A percentile compares a stretch with the other conserved stretches of the same genome.
These are phyloP conservation scores for Drosophila barbarae DNA, from an alignment of 2,888 invertebrate species.

Conservation along the genomic window DNA sequence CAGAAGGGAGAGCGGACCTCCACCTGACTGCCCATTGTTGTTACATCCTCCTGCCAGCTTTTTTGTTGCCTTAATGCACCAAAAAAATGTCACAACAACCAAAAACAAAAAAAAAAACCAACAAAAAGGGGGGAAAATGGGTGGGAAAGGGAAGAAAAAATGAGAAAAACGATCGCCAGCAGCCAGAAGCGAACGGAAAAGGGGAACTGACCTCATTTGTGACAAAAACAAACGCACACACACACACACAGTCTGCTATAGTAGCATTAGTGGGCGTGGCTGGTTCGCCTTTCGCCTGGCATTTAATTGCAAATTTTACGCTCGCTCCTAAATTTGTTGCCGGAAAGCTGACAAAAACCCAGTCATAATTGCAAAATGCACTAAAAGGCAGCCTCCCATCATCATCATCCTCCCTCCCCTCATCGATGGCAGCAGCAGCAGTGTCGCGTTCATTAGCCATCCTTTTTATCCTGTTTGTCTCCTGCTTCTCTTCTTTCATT, in stretches of 20 bases:
- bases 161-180: slow-evolving; percentile 41
- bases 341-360: slow-evolving; percentile 16
- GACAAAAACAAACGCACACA: background rate
- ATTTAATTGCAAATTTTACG: slow-evolving; percentile 73
- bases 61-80: slow-evolving; percentile 46
- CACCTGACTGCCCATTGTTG: slow-evolving; percentile 20
- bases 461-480: background rate
- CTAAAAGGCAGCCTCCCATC: slow-evolving; percentile 37
- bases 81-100: slow-evolving; percentile 64
- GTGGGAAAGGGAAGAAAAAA: background rate
- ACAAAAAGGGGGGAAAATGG: background rate
- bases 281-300: slow-evolving; percentile 18
- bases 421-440: slow-evolving; percentile 11
- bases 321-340: slow-evolving; percentile 59
- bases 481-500: background rate
- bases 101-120: slow-evolving; percentile 3
- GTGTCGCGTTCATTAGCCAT: slow-evolving; percentile 63
- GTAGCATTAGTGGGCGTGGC: slow-evolving; percentile 45
- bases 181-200: slow-evolving; percentile 5
- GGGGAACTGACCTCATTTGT: slow-evolving; percentile 63
- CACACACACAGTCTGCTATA: background rate
- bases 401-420: no score
- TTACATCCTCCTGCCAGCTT: slow-evolving; percentile 16
- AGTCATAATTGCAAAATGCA: slow-evolving; percentile 68
- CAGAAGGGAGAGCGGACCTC: background rate